These are phyloP conservation scores for Smittia aterrima DNA, from an alignment of 2,888 invertebrate genomes.

Conservation along the genomic window DNA sequence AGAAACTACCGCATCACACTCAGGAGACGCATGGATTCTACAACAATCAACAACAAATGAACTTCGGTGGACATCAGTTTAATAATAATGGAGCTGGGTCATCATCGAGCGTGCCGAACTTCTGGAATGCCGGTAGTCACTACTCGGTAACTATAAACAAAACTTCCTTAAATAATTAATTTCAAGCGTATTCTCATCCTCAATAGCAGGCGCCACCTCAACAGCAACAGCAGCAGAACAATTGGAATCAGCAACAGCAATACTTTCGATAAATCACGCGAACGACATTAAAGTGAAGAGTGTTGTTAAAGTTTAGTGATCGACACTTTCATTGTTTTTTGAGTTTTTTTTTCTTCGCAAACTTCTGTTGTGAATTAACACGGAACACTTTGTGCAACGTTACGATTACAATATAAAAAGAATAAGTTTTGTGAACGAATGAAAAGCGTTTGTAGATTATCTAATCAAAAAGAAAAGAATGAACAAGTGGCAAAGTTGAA, in stretches of 20 bases:
- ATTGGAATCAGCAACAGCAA: constrained; percentile 23
- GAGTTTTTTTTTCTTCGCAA: not conserved
- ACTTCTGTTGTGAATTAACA: not conserved
- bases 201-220: not conserved
- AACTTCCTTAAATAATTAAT: not conserved
- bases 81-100: not conserved
- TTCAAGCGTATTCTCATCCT: not conserved
- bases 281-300: constrained; percentile 9
- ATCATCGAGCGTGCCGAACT: not conserved
- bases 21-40: not conserved
- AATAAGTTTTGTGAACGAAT: too few relatives aligned
- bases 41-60: constrained; percentile 1
- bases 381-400: too few relatives aligned
- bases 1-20: not conserved
- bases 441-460: too few relatives aligned
- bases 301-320: not conserved
- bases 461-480: too few relatives aligned
- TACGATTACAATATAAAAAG: too few relatives aligned
- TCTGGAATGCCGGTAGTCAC: constrained; percentile 4
- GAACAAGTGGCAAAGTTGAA: too few relatives aligned
- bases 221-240: constrained; percentile 6
- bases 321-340: not conserved
- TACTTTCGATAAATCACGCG: constrained; percentile 17
- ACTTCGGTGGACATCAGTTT: not conserved
- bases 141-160: constrained; percentile 18